Evolutionary conservation across 2,888 invertebrate genomes (phyloP).

Genomic region (Lithophane semibrunnea): DNA sequence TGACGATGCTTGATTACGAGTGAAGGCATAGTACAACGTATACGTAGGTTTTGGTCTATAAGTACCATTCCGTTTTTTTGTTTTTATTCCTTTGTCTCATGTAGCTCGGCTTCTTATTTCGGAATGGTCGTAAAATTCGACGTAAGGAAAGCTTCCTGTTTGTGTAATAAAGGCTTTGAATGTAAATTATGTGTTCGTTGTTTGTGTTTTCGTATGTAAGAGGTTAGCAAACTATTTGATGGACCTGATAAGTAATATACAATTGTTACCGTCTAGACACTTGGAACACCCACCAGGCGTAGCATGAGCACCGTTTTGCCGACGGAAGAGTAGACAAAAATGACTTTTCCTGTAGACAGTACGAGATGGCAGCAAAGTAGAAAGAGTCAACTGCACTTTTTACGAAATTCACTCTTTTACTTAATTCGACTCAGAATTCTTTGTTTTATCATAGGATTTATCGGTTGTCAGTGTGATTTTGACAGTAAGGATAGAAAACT

Average conservation of each 20-base stretch:
- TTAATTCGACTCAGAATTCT: too few relatives aligned
- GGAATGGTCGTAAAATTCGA: conserved; percentile 35
- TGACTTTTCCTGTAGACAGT: too few relatives aligned
- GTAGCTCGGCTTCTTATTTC: conserved; percentile 30
- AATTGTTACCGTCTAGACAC: not conserved
- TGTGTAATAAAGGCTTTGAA: conserved; percentile 36
- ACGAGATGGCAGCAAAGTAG: too few relatives aligned
- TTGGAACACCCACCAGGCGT: too few relatives aligned
- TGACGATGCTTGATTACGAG: conserved; percentile 65
- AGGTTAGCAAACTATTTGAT: conserved; percentile 3
- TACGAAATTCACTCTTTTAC: too few relatives aligned
- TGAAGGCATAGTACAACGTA: conserved; percentile 43
- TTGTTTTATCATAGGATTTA: too few relatives aligned
- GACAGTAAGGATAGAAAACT: too few relatives aligned
- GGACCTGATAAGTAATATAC: not conserved
- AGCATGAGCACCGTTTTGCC: too few relatives aligned
- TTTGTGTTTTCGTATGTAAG: conserved; percentile 21
- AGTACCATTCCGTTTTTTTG: conserved; percentile 2
- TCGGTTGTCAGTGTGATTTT: too few relatives aligned
- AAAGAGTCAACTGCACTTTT: too few relatives aligned
- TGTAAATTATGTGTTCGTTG: conserved; percentile 28
- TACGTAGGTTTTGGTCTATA: not conserved
- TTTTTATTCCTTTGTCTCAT: conserved; percentile 29
- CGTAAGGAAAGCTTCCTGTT: conserved; percentile 36
- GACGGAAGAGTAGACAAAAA: too few relatives aligned